phyloP scores from a whole-genome alignment of 2,888 invertebrate species.

The Danaus chrysippus region DNA sequence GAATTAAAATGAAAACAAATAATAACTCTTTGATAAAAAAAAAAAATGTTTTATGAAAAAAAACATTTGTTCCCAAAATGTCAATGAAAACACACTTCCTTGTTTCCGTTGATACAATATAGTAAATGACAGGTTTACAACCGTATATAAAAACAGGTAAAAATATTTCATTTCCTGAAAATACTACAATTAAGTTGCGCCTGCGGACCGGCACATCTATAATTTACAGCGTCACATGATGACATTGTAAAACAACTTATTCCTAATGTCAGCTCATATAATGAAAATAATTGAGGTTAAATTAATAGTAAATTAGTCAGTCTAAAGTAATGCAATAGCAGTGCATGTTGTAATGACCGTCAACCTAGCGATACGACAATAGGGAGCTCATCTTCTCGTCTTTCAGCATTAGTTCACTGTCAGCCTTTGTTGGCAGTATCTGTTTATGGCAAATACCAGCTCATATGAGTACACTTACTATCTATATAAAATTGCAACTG shows the following conservation, averaged over 20 bases:
- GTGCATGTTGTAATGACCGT: conserved; percentile 51
- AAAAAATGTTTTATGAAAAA: no score
- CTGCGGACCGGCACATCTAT: conserved; percentile 59
- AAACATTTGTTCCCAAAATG: not conserved
- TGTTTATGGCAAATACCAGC: conserved; percentile 12
- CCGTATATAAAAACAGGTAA: conserved; percentile 25
- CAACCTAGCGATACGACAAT: conserved; percentile 54
- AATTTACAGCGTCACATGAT: conserved; percentile 65
- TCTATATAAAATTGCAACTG: not conserved
- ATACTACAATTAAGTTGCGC: conserved; percentile 30
- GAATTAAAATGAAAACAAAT: no score
- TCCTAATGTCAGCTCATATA: conserved; percentile 68
- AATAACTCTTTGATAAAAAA: no score
- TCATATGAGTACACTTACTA: not conserved
- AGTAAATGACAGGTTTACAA: conserved; percentile 25
- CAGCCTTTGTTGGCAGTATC: not conserved
- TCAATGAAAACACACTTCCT: conserved; percentile 10
- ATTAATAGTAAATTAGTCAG: conserved; percentile 75
- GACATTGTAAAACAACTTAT: conserved; percentile 70
- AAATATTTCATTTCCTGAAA: conserved; percentile 37
- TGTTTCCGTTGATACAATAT: conserved; percentile 12
- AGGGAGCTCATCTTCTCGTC: conserved; percentile 28
- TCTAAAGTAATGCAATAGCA: conserved; percentile 71
- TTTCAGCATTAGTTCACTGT: conserved; percentile 13
- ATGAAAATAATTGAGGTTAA: conserved; percentile 74